Evolutionary conservation across 2,797 vertebrate genomes (phyloP), one percentile per base, ranked within the genome.

Genomic region (Thalassophryne amazonica): DNA sequence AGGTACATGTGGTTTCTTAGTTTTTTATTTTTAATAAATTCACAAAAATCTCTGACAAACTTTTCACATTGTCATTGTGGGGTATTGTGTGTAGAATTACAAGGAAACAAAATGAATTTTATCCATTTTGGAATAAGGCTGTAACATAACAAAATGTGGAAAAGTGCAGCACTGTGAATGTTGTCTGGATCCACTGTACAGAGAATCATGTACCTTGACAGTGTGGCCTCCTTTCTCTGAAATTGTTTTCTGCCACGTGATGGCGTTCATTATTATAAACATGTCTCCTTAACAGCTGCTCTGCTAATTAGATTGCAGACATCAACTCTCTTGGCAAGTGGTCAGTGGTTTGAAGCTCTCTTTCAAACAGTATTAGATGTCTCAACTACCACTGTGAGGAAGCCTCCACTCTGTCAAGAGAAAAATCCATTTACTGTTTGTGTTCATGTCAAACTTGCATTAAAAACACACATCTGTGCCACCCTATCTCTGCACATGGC

Each of bases 331-430:
- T 42, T 27, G 24, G 21, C 20, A 21, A 36, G 9, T 33, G 23
- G 45, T 58, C 46, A 33, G 24, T 70, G n/a, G 40, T 62, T 60
- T 49, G 30, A 54, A 19, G 49, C 30, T 43, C 29, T 31, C 43
- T 65, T 39, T 60, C 16, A 37, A 34, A 69, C 69, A 72, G 73
- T 76, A 70, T 86, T 78, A 17, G 43, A 47, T 25, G 14, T 18
- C 2, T 4, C 42, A 14, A 45, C 45, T 51, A 50, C 33, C 38
- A 34, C 18, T 21, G n/a, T 24, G 34, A 51, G 25, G 49, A 69
- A 54, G 47, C 31, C 3, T 43, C 54, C 13, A 4, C 45, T 52
- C 50, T 27, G 12, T 63, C 22, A 50, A 34, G 31, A 30, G 16
- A 53, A 43, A 42, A 34, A 19, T 18, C 20, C 3, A 46, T 31